A percentile compares a stretch with the other conserved stretches of the same genome.
These are phyloP conservation scores for Tauraco erythrolophus DNA, from an alignment of 2,113 vertebrate genomes.

Conservation along the genomic window DNA sequence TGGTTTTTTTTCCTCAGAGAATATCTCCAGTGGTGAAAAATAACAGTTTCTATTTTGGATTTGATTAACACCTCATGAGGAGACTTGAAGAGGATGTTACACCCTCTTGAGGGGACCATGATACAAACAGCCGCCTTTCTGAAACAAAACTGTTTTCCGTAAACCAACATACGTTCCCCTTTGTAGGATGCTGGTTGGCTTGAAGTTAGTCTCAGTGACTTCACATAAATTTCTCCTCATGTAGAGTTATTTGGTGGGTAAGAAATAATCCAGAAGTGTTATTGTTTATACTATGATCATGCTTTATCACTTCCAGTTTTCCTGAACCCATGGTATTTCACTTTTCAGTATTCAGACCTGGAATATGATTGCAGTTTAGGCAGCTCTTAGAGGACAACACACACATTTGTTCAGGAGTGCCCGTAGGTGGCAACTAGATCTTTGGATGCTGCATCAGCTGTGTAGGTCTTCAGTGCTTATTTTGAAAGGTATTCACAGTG, in stretches of 20 bases:
- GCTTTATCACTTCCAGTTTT: background rate
- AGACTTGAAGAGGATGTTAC: background rate
- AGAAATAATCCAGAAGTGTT: background rate
- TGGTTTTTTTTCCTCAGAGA: background rate
- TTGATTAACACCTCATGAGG: background rate
- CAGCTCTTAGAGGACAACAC: background rate
- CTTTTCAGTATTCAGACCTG: background rate
- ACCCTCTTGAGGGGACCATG: background rate
- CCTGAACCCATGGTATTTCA: background rate
- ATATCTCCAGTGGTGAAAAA: background rate
- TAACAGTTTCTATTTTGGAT: background rate
- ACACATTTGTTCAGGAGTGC: background rate
- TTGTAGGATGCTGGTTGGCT: background rate
- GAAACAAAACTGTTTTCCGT: background rate
- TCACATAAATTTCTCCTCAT: background rate
- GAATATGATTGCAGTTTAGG: background rate
- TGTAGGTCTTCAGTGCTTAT: background rate
- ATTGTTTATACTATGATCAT: background rate
- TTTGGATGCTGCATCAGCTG: background rate
- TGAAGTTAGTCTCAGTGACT: background rate
- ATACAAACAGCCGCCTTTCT: background rate
- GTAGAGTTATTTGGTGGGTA: background rate
- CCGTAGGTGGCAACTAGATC: background rate
- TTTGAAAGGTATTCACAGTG: background rate
- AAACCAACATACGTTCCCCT: background rate